Percentiles rank a stretch among this genome's conserved stretches.
Conservation (phyloP, 2,797 vertebrate species). For the Lagocephalus sceleratus region DNA sequence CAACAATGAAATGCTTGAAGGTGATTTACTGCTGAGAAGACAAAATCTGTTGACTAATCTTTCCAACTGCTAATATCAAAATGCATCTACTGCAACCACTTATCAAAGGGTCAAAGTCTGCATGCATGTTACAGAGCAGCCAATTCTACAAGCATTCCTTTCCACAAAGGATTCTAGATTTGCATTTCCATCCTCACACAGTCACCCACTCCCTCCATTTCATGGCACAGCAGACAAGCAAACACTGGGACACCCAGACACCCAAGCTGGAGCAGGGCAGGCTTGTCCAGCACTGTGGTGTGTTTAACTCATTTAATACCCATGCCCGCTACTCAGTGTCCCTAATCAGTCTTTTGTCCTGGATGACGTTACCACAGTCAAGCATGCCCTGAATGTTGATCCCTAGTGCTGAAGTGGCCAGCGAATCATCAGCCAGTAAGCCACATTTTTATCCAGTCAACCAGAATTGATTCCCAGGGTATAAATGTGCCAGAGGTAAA, state of each 20-base stretch:
- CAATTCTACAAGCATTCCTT: slow-evolving; percentile 15
- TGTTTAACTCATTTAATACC: slow-evolving; percentile 44
- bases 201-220: slow-evolving; percentile 57
- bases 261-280: slow-evolving; percentile 39
- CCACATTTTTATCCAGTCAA: slow-evolving; percentile 43
- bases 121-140: background rate
- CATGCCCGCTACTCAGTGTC: slow-evolving; percentile 60
- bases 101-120: background rate
- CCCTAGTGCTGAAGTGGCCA: slow-evolving; percentile 31
- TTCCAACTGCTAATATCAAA: background rate
- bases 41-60: slow-evolving; percentile 1
- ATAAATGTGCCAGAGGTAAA: slow-evolving; percentile 35
- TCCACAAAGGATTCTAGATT: slow-evolving; percentile 38
- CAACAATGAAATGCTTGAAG: too few relatives aligned
- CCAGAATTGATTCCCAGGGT: slow-evolving; percentile 24
- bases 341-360: slow-evolving; percentile 57
- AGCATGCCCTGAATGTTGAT: slow-evolving; percentile 63
- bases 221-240: slow-evolving; percentile 61
- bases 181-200: slow-evolving; percentile 46
- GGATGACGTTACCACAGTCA: slow-evolving; percentile 38
- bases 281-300: slow-evolving; percentile 33
- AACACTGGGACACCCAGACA: slow-evolving; percentile 58
- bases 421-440: slow-evolving; percentile 33
- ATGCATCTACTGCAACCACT: slow-evolving; percentile 20
- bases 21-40: too few relatives aligned